Conservation (phyloP, 2,888 invertebrate species). For the Xiphydria camelus region DNA sequence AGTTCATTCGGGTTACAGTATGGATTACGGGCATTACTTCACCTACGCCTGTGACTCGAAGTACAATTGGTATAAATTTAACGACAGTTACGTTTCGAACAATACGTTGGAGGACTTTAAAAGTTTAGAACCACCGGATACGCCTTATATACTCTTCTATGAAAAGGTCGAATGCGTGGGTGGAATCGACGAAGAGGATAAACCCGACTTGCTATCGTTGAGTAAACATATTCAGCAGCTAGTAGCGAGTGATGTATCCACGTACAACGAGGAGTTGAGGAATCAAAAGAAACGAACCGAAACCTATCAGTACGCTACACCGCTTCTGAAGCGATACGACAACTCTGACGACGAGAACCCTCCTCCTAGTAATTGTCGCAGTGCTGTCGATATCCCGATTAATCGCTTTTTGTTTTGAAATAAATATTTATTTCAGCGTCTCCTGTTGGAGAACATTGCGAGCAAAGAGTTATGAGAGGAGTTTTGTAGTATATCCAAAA, state of each 20-base stretch:
- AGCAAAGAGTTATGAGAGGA: too few relatives aligned
- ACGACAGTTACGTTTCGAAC: conserved; percentile 73
- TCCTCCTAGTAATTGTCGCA: conserved; percentile 62
- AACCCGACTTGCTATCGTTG: conserved; percentile 39
- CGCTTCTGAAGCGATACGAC: conserved; percentile 37
- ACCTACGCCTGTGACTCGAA: conserved; percentile 74
- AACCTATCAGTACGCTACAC: conserved; percentile 17
- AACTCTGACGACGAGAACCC: conserved; percentile 60
- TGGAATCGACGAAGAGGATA: conserved; percentile 39
- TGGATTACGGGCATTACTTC: conserved; percentile 88
- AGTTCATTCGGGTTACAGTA: conserved; percentile 80
- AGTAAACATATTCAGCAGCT: conserved; percentile 44
- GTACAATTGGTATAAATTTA: conserved; percentile 77
- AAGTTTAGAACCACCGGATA: conserved; percentile 70
- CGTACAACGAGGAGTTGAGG: conserved; percentile 41
- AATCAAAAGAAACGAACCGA: conserved; percentile 36
- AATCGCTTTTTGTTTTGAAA: conserved; percentile 43
- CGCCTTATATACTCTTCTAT: conserved; percentile 85
- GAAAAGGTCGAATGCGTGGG: conserved; percentile 48
- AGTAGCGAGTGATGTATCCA: conserved; percentile 40
- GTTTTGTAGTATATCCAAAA: too few relatives aligned
- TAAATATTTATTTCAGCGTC: too few relatives aligned
- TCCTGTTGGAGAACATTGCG: too few relatives aligned
- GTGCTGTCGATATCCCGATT: conserved; percentile 48
- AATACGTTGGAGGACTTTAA: conserved; percentile 67